Percentiles rank a stretch among this genome's conserved stretches.
Conservation (phyloP, 2,888 invertebrate species). For the Antitype chi region DNA sequence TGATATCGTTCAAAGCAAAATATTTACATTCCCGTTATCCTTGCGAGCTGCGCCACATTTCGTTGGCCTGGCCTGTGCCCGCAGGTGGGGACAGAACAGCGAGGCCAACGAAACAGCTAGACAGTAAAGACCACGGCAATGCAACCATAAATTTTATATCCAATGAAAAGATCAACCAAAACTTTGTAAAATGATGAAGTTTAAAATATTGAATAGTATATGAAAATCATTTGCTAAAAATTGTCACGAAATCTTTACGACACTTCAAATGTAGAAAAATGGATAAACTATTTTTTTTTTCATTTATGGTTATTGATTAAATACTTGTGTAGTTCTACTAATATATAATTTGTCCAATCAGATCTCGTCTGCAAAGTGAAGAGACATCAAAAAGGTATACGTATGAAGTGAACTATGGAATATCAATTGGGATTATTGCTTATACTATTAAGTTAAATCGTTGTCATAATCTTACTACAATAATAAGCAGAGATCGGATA, state of each 20-base stretch:
- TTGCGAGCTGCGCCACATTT: neutral
- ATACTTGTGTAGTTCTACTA: constrained; percentile 10
- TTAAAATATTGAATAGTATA: constrained; percentile 6
- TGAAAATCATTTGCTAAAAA: constrained; percentile 2
- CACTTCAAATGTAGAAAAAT: neutral
- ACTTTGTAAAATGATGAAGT: neutral
- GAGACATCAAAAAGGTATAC: constrained; percentile 6
- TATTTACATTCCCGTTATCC: neutral
- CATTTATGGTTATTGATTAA: constrained; percentile 6
- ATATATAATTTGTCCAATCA: constrained; percentile 38
- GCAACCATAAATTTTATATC: neutral
- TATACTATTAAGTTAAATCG: constrained; percentile 39
- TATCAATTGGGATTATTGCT: constrained; percentile 33
- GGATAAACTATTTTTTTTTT: neutral
- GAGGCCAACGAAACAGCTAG: neutral
- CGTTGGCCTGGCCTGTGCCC: neutral
- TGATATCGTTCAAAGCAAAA: constrained; percentile 8
- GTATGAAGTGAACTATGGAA: constrained; percentile 28
- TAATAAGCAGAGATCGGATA: too few relatives aligned
- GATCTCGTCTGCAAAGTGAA: constrained; percentile 18
- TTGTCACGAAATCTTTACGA: constrained; percentile 18
- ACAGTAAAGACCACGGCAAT: neutral
- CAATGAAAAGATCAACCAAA: constrained; percentile 12
- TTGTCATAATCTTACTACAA: constrained; percentile 31
- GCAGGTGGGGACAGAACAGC: neutral